Base-by-base conservation (phyloP, 1,140 invertebrate genomes). In the Cardiocondyla obscurior region DNA sequence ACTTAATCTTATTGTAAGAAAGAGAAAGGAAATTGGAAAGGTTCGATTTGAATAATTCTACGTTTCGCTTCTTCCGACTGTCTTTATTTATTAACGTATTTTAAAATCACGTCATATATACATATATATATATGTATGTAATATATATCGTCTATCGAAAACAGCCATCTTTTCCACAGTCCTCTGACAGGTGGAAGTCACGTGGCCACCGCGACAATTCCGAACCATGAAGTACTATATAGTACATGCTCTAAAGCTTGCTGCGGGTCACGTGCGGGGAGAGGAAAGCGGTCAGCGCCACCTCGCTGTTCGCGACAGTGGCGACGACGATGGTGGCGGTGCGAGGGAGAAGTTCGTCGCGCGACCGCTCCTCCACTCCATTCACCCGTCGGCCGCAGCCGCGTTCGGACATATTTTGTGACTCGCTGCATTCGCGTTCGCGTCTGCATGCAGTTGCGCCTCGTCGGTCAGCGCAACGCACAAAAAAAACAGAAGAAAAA, bases 191-290 rank as follows among this genome's bases (percentile, higher is more conserved):
- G n/a, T 53, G 46, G 12, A 33, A 62, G 14, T 76, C 72, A 76
- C 39, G 57, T 76, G 72, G 57, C 42, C 39, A 6, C 55, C 36
- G 58, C 30, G 74, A 77, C 74, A 77, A 77, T 77, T n/a, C 28
- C 28, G 67, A 65, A 30, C 22, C n/a, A n/a, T n/a, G 60, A 67
- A 67, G 74, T 77, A 16, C 33, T 62, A 76, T 76, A n/a, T n/a
- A n/a, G n/a, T n/a, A n/a, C n/a, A n/a, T n/a, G n/a, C n/a, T n/a
- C n/a, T n/a, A n/a, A n/a, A n/a, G n/a, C n/a, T n/a, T n/a, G n/a
- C n/a, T 28, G 25, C 42, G 39, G 39, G 72, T 76, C 72, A 62
- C 10, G 22, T 19, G 36, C 36, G 12, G 25, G 51, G 49, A 12
- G 33, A 22, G 36, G 53, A 12, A 57, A n/a, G 58, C 30, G 30